These are phyloP conservation scores for Tetranychus cinnabarinus DNA, from an alignment of 1,140 invertebrate species.

Conservation along the genomic window DNA sequence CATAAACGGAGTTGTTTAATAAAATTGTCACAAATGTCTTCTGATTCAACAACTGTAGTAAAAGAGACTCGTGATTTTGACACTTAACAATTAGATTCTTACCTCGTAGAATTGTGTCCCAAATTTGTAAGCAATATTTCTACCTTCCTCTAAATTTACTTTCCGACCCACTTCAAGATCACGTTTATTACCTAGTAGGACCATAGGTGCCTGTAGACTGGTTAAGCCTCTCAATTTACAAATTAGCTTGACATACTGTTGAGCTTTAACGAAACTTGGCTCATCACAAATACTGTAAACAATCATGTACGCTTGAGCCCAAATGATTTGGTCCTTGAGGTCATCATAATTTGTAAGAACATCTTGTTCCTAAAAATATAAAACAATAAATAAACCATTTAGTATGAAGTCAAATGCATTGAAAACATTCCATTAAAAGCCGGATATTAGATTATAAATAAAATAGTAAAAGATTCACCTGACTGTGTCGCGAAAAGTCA, in stretches of 20 bases:
- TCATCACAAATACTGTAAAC: slow-evolving; percentile 52
- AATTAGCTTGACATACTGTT: not conserved
- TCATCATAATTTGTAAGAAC: slow-evolving; percentile 11
- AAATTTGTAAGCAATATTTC: slow-evolving; percentile 18
- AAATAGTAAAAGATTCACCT: not conserved
- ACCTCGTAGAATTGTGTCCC: slow-evolving; percentile 22
- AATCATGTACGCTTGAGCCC: slow-evolving; percentile 48
- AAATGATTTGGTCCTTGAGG: slow-evolving; percentile 30
- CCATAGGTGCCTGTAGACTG: slow-evolving; percentile 22
- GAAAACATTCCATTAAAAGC: too few species aligned
- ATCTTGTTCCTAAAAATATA: not conserved
- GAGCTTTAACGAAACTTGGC: slow-evolving; percentile 38
- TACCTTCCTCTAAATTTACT: slow-evolving; percentile 23
- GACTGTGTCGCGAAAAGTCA: not conserved
- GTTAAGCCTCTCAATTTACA: not conserved
- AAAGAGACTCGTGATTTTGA: too few species aligned
- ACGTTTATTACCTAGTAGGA: slow-evolving; percentile 44
- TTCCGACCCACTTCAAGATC: slow-evolving; percentile 48
- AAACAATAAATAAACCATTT: not conserved
- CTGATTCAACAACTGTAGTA: too few species aligned
- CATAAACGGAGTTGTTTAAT: too few species aligned
- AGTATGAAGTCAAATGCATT: not conserved
- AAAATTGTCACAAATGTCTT: too few species aligned
- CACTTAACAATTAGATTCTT: not conserved
- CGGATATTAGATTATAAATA: not conserved